Evolutionary conservation across 2,113 vertebrate genomes (phyloP).

Genomic region (Cololabis saira): DNA sequence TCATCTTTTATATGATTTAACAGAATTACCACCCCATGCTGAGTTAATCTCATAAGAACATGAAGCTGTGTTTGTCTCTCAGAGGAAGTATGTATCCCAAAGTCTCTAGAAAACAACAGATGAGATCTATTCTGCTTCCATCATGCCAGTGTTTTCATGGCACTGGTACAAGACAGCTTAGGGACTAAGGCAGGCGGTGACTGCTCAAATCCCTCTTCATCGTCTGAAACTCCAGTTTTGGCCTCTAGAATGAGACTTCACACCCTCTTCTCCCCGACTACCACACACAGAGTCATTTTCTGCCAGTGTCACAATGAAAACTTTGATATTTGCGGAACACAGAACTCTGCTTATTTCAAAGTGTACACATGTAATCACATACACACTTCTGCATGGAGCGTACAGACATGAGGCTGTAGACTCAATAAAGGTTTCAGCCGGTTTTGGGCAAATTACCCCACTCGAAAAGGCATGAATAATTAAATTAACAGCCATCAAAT

Average conservation of each 20-base stretch:
- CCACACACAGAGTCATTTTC: constrained; percentile 21
- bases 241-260: constrained; percentile 14
- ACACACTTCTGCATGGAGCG: not conserved
- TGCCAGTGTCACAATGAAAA: constrained; percentile 52
- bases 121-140: constrained; percentile 33
- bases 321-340: constrained; percentile 38
- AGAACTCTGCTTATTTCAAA: constrained; percentile 40
- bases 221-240: constrained; percentile 39
- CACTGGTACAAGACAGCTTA: constrained; percentile 29
- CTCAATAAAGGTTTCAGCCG: constrained; percentile 58
- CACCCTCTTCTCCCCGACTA: too few relatives aligned
- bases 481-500: constrained; percentile 71
- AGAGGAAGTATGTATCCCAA: constrained; percentile 31
- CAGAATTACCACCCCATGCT: constrained; percentile 31
- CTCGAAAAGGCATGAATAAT: constrained; percentile 73
- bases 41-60: constrained; percentile 51
- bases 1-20: constrained; percentile 46
- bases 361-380: constrained; percentile 26
- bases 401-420: constrained; percentile 29
- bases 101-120: constrained; percentile 33
- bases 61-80: constrained; percentile 42
- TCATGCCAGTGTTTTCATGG: constrained; percentile 41
- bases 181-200: constrained; percentile 29
- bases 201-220: constrained; percentile 52
- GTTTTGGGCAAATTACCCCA: constrained; percentile 68